Evolutionary conservation across 2,888 invertebrate genomes (phyloP).

Genomic region (Mythimna impura): DNA sequence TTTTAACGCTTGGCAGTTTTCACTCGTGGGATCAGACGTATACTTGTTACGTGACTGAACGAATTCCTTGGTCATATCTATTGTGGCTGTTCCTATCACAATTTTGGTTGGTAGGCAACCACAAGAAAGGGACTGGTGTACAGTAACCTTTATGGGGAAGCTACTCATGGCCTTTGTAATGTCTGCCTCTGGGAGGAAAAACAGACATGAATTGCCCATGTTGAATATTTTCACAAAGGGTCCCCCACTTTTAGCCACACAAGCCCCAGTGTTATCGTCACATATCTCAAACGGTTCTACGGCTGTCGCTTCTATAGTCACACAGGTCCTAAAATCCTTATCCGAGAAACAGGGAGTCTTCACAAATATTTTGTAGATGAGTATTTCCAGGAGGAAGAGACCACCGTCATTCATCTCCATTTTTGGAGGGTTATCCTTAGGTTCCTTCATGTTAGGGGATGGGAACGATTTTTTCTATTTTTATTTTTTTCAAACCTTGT

Average conservation of each 20-base stretch:
- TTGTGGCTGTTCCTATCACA: constrained; percentile 89
- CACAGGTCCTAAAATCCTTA: constrained; percentile 90
- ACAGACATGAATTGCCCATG: constrained; percentile 93
- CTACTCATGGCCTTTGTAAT: constrained; percentile 87
- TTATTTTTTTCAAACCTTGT: constrained; percentile 58
- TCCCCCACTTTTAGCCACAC: constrained; percentile 79
- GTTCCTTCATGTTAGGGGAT: constrained; percentile 72
- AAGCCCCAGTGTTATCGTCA: constrained; percentile 89
- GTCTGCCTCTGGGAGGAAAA: constrained; percentile 90
- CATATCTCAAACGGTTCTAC: constrained; percentile 91
- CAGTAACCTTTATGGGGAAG: constrained; percentile 90
- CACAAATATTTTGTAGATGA: constrained; percentile 89
- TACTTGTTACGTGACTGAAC: constrained; percentile 89
- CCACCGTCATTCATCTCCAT: constrained; percentile 88
- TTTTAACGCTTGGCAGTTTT: constrained; percentile 90
- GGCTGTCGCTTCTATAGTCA: constrained; percentile 90
- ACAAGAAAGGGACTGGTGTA: constrained; percentile 91
- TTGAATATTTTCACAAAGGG: constrained; percentile 88
- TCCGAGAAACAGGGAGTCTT: constrained; percentile 86
- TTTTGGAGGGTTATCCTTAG: constrained; percentile 43
- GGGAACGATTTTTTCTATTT: constrained; percentile 72
- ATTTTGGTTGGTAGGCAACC: constrained; percentile 92
- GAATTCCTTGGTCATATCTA: constrained; percentile 91
- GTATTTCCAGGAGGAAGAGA: constrained; percentile 92
- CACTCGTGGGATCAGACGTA: constrained; percentile 84